Conservation (phyloP, 2,888 invertebrate genomes). For the Oscheius myriophilus region DNA sequence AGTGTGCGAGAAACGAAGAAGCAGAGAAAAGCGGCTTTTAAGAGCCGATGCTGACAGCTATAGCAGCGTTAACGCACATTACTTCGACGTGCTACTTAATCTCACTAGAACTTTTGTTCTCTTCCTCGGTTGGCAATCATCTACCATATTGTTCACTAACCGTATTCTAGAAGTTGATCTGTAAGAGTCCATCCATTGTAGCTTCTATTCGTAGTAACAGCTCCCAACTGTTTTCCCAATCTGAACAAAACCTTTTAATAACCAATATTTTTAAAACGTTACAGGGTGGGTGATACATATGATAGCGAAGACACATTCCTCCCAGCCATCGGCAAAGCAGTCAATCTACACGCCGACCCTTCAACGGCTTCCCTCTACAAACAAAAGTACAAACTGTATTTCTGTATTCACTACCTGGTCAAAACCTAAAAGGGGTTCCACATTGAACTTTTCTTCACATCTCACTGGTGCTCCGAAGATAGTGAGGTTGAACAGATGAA, state of each 20-base stretch:
- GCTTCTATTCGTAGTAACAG: conserved; percentile 49
- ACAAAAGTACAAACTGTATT: conserved; percentile 20
- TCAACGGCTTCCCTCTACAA: conserved; percentile 39
- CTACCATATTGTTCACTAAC: too few relatives aligned
- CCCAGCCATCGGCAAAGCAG: conserved; percentile 56
- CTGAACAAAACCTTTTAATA: conserved; percentile 41
- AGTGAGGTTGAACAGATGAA: conserved; percentile 65
- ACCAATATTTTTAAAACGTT: conserved; percentile 12
- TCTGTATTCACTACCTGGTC: conserved; percentile 28
- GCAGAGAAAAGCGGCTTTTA: too few relatives aligned
- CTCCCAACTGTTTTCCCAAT: conserved; percentile 52
- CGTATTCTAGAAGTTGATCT: conserved; percentile 66
- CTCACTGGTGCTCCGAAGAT: conserved; percentile 53
- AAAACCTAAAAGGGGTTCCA: conserved; percentile 18
- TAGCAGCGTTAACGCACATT: too few relatives aligned
- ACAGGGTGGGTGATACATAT: conserved; percentile 57
- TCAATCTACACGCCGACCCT: conserved; percentile 60
- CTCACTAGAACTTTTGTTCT: too few relatives aligned
- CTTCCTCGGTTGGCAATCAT: too few relatives aligned
- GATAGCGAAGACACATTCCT: conserved; percentile 44
- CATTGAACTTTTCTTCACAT: conserved; percentile 51
- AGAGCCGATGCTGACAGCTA: too few relatives aligned
- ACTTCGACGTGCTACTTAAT: too few relatives aligned
- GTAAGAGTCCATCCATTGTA: conserved; percentile 51
- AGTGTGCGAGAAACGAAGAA: too few relatives aligned